A percentile compares a stretch with the other conserved stretches of the same genome.
Evolutionary conservation across 2,113 vertebrate species (phyloP).

Genomic region (Scatophagus argus): DNA sequence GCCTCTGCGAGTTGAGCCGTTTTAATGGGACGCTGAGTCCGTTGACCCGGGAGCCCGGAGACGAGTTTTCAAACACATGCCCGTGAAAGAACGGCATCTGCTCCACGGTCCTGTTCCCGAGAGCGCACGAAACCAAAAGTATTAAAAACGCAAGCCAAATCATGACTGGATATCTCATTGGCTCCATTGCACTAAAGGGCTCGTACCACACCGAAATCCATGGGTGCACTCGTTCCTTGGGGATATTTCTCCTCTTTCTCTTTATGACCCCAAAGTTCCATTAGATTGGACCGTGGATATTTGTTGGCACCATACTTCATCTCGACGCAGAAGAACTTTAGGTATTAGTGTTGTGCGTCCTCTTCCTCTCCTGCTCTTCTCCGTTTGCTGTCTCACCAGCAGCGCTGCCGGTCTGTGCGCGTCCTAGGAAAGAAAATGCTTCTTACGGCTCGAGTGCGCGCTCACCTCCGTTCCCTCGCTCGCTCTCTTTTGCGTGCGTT

Average conservation of each 20-base stretch:
- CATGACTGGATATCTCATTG: conserved; percentile 72
- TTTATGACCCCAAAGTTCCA: conserved; percentile 49
- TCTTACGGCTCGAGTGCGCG: conserved; percentile 73
- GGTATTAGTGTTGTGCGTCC: conserved; percentile 41
- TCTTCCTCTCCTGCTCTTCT: conserved; percentile 49
- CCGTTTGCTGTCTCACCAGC: conserved; percentile 66
- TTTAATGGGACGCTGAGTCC: conserved; percentile 88
- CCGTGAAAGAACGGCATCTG: conserved; percentile 86
- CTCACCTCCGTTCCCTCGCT: conserved; percentile 57
- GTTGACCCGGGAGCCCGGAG: conserved; percentile 87
- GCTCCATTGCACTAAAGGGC: conserved; percentile 59
- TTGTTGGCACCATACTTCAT: conserved; percentile 30
- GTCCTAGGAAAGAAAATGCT: conserved; percentile 42
- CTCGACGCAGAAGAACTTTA: conserved; percentile 70
- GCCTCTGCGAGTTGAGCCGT: conserved; percentile 81
- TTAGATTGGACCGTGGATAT: conserved; percentile 15
- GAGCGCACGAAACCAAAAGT: conserved; percentile 70
- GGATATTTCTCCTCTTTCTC: conserved; percentile 4
- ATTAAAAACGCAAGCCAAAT: conserved; percentile 79
- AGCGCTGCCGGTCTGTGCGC: conserved; percentile 69
- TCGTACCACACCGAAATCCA: conserved; percentile 42
- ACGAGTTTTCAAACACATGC: conserved; percentile 89
- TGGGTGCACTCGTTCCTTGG: conserved; percentile 20
- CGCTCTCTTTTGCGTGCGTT: conserved; percentile 51
- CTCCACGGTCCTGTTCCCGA: conserved; percentile 78